Evolutionary conservation across 2,113 vertebrate genomes (phyloP), one percentile per base, ranked within the genome.

Genomic region (rat (Rattus norvegicus)): DNA sequence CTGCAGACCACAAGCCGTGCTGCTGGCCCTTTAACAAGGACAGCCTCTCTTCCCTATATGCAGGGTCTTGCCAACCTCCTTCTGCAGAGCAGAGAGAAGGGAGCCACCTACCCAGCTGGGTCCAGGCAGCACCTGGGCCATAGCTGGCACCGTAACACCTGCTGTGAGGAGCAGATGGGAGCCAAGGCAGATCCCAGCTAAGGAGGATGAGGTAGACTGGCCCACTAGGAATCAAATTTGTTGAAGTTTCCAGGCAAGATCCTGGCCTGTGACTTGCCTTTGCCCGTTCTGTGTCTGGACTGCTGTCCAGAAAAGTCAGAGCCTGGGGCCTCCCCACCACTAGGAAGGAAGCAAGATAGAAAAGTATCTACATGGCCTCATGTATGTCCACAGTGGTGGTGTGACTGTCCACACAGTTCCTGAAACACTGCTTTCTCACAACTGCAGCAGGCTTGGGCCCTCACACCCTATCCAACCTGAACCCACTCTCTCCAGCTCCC

Each of bases 201-300:
- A 77, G 61, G 26, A 49, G 49, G 30, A 11, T 49, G 22, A n/a
- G 6, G 84, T 22, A 39, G 16, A 7, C 2, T 36, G 36, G 39
- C 13, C 24, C 13, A 30, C 54, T 2, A 22, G 84, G 83, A 72
- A 9, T 1, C 0, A 0, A 54, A 14, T 39, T 63, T 88, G 49
- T 14, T 3, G 1, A 54, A 14, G 30, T 33, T 43, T 47, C 52
- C 63, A 11, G 22, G 26, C 0, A 0, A 52, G 30, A 26, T 73
- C 26, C 0, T 16, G 47, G 61, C 30, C 54, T 4, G 0, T 1
- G 26, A 56, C 59, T 87, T 11, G 9, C 4, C 6, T 36, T 61
- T 17, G 67, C 61, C 13, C 63, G 0, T 56, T 77, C 52, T 36
- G 0, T 5, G 17, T 73, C 70, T 33, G 52, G 12, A 70, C n/a